A percentile compares a stretch with the other conserved stretches of the same genome.
phyloP scores from a whole-genome alignment of 2,113 vertebrate species.

The Bubo blakistoni region DNA sequence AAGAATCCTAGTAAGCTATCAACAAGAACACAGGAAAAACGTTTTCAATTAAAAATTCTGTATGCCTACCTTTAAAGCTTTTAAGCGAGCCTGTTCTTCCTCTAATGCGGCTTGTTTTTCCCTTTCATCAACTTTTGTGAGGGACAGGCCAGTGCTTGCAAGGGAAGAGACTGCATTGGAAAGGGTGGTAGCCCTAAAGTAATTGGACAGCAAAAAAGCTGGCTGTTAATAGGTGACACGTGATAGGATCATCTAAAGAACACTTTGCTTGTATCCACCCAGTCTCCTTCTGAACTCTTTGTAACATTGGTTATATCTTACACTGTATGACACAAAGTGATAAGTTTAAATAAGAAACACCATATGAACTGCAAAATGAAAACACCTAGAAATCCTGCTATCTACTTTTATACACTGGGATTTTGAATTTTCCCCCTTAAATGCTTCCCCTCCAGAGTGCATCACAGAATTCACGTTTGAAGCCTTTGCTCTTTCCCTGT shows the following conservation, averaged over 20 bases:
- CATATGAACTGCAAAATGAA: not conserved
- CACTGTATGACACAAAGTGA: not conserved
- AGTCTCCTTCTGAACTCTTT: not conserved
- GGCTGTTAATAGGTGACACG: not conserved
- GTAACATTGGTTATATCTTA: not conserved
- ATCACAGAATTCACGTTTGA: not conserved
- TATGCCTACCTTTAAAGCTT: conserved; percentile 90
- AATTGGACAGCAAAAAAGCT: conserved; percentile 45
- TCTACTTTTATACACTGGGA: not conserved
- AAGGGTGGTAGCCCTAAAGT: conserved; percentile 91
- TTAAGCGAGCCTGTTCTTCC: conserved; percentile 95
- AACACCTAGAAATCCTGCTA: not conserved
- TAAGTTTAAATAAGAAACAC: not conserved
- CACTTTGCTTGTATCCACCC: not conserved
- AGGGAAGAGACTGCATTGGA: conserved; percentile 96
- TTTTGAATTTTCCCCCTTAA: not conserved
- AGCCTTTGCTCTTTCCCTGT: not conserved
- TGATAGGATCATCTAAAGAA: not conserved
- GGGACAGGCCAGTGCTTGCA: conserved; percentile 95
- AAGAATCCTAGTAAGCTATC: not conserved
- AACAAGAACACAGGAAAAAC: not conserved
- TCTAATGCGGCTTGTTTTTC: conserved; percentile 99
- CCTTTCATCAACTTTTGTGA: conserved; percentile 97
- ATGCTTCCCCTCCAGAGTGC: not conserved
- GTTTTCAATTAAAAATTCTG: not conserved